Evolutionary conservation across 2,113 vertebrate genomes (phyloP).

Genomic region (Nesospiza acunhae): DNA sequence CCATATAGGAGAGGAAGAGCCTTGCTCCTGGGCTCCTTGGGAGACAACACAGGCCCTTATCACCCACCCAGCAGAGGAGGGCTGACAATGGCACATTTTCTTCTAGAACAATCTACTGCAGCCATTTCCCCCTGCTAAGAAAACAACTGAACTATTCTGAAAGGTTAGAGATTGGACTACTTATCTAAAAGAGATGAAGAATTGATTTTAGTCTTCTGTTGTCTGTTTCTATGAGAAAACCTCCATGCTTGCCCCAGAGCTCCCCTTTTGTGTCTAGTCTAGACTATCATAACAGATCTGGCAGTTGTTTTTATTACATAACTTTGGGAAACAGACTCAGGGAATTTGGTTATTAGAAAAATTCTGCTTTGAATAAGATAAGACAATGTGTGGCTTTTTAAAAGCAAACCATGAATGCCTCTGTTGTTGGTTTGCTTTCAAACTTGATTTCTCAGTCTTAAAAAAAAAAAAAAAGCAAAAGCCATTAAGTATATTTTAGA

Average conservation of each 20-base stretch:
- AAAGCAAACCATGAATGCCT: background rate
- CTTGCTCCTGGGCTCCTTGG: background rate
- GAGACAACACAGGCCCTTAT: background rate
- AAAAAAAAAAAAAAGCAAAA: constrained; percentile 12
- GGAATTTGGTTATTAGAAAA: constrained; percentile 31
- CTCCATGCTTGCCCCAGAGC: background rate
- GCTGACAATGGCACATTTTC: constrained; percentile 18
- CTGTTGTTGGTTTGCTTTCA: constrained; percentile 37
- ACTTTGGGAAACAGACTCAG: background rate
- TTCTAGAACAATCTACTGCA: background rate
- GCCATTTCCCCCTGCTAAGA: background rate
- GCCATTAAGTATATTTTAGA: background rate
- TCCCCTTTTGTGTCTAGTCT: background rate
- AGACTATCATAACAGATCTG: constrained; percentile 25
- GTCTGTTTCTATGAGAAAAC: background rate
- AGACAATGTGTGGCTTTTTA: constrained; percentile 30
- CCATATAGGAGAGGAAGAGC: background rate
- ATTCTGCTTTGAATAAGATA: constrained; percentile 20
- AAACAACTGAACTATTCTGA: background rate
- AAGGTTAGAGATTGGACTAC: background rate
- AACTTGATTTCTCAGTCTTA: constrained; percentile 2
- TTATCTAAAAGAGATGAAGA: background rate
- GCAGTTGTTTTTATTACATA: constrained; percentile 37
- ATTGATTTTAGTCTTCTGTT: background rate
- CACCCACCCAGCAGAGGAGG: background rate